phyloP scores from a whole-genome alignment of 2,888 invertebrate species.

The Chloromyia formosa region DNA sequence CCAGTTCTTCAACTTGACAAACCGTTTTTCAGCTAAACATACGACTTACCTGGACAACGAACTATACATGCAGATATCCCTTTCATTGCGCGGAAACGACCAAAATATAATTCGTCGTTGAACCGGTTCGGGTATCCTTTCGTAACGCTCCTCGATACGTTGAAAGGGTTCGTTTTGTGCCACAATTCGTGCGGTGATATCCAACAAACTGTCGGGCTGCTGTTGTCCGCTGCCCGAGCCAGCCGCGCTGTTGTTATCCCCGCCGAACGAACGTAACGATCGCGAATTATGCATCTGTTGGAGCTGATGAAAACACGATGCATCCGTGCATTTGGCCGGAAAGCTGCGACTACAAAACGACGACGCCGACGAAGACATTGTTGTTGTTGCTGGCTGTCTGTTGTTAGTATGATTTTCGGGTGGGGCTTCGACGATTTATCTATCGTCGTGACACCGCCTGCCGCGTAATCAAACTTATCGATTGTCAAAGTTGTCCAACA shows the following conservation, averaged over 20 bases:
- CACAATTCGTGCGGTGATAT: conserved; percentile 84
- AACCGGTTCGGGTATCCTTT: conserved; percentile 88
- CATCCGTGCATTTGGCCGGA: conserved; percentile 37
- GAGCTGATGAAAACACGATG: conserved; percentile 37
- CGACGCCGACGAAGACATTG: neutral
- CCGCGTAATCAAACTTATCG: conserved; percentile 2
- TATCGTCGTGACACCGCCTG: too few species aligned
- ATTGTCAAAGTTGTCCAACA: conserved; percentile 31
- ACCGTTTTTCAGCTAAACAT: too few species aligned
- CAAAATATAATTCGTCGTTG: conserved; percentile 87
- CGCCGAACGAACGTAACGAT: conserved; percentile 16
- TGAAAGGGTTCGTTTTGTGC: conserved; percentile 87
- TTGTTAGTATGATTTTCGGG: neutral
- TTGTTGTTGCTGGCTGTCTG: too few species aligned
- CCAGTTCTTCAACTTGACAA: conserved; percentile 30
- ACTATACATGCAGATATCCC: conserved; percentile 90
- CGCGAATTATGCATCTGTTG: conserved; percentile 36
- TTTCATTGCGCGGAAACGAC: conserved; percentile 88
- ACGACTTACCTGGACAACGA: conserved; percentile 68
- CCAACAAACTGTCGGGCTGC: conserved; percentile 77
- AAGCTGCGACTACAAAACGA: conserved; percentile 41
- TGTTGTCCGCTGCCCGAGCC: conserved; percentile 3
- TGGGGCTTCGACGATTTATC: neutral
- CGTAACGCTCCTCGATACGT: conserved; percentile 85
- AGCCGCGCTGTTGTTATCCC: neutral